These are phyloP conservation scores for Centropyge bicolor DNA, from an alignment of 2,797 vertebrate species.

Conservation along the genomic window DNA sequence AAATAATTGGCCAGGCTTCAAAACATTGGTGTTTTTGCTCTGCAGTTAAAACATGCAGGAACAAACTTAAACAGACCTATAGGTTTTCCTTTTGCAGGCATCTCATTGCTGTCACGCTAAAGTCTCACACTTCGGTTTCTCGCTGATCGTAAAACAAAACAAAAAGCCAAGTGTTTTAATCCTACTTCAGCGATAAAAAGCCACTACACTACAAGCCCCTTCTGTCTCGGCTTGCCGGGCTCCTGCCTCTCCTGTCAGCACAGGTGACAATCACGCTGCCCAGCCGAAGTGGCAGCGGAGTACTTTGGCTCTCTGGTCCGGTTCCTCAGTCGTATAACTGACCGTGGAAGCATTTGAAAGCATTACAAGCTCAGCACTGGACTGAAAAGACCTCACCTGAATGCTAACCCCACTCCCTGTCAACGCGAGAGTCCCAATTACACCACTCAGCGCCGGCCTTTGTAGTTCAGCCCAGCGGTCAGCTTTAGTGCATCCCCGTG, in stretches of 20 bases:
- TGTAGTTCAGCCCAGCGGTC: not conserved
- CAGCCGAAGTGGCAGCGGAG: conserved; percentile 2
- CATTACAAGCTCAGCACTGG: not conserved
- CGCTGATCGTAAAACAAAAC: not conserved
- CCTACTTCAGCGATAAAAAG: not conserved
- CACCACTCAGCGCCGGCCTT: not conserved
- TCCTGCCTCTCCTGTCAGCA: conserved; percentile 13
- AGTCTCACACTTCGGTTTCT: not conserved
- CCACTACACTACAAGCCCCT: not conserved
- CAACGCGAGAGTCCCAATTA: conserved; percentile 2
- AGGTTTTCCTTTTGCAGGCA: not conserved
- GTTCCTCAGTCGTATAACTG: not conserved
- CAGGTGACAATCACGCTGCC: conserved; percentile 6
- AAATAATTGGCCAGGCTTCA: not conserved
- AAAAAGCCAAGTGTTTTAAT: not conserved
- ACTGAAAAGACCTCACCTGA: conserved; percentile 19
- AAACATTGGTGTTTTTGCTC: not conserved
- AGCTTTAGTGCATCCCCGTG: not conserved
- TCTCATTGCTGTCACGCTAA: conserved; percentile 10
- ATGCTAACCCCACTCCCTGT: conserved; percentile 12
- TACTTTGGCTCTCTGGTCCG: conserved; percentile 1
- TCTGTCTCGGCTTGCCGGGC: conserved; percentile 1
- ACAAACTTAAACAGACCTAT: not conserved
- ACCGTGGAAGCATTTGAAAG: conserved; percentile 13
- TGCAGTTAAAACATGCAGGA: not conserved